These are phyloP conservation scores for Epinephelus lanceolatus DNA, from an alignment of 2,113 vertebrate genomes.

Conservation along the genomic window DNA sequence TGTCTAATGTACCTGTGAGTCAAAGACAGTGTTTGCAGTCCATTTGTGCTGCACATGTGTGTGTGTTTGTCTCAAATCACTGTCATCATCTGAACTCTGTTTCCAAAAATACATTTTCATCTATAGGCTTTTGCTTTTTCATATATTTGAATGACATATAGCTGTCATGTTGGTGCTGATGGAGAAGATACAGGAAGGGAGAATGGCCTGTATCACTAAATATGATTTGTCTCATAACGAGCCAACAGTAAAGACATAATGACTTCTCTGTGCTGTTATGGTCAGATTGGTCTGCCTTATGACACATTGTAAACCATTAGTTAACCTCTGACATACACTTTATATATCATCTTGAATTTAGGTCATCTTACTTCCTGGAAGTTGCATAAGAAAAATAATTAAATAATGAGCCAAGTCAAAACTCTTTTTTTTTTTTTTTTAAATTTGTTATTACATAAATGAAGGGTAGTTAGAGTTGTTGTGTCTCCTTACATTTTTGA, in stretches of 20 bases:
- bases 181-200: neutral
- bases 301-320: neutral
- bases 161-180: neutral
- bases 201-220: neutral
- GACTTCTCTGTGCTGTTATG: conserved; percentile 3
- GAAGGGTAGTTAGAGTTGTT: neutral
- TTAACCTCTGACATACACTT: neutral
- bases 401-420: neutral
- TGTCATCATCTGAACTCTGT: neutral
- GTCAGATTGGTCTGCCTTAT: neutral
- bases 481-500: neutral
- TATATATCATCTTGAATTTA: neutral
- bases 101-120: neutral
- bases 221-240: conserved; percentile 17
- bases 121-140: neutral
- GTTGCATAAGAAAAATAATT: neutral
- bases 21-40: neutral
- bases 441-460: neutral
- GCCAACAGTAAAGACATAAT: neutral
- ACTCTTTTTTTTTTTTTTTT: too few relatives aligned
- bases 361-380: neutral
- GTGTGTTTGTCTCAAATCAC: neutral
- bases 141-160: neutral
- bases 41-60: neutral
- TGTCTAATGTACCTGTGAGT: conserved; percentile 13